Evolutionary conservation across 1,140 invertebrate genomes (phyloP).

Genomic region (Hirudo medicinalis): DNA sequence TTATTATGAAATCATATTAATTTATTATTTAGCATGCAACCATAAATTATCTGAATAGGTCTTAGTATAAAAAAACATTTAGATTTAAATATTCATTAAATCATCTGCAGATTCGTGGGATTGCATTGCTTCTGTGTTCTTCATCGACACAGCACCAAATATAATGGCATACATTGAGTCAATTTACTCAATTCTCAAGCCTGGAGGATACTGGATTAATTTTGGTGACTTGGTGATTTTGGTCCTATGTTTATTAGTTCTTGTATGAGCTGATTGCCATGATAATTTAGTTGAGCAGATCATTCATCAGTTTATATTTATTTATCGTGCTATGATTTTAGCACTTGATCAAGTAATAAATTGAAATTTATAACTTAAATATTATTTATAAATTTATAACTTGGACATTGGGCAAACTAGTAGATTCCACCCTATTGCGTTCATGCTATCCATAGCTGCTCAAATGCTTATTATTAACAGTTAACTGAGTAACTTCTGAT

Average conservation of each 20-base stretch:
- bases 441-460: background rate
- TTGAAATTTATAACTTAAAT: too few species aligned
- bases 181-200: slow-evolving; percentile 78
- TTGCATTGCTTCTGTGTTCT: slow-evolving; percentile 90
- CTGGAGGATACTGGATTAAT: slow-evolving; percentile 51
- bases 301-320: background rate
- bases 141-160: slow-evolving; percentile 94
- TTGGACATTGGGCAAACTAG: background rate
- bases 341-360: background rate
- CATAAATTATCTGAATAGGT: background rate
- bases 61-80: too few species aligned
- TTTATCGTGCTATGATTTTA: background rate
- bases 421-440: background rate
- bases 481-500: background rate
- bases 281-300: background rate
- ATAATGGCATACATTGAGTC: slow-evolving; percentile 86
- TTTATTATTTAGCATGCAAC: background rate
- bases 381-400: background rate
- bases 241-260: background rate
- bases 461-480: background rate
- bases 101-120: slow-evolving; percentile 58
- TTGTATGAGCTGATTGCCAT: background rate
- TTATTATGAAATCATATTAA: background rate
- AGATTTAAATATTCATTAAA: too few species aligned
- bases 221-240: slow-evolving; percentile 38